Conservation (phyloP, 2,113 vertebrate species). For the Numenius arquata region DNA sequence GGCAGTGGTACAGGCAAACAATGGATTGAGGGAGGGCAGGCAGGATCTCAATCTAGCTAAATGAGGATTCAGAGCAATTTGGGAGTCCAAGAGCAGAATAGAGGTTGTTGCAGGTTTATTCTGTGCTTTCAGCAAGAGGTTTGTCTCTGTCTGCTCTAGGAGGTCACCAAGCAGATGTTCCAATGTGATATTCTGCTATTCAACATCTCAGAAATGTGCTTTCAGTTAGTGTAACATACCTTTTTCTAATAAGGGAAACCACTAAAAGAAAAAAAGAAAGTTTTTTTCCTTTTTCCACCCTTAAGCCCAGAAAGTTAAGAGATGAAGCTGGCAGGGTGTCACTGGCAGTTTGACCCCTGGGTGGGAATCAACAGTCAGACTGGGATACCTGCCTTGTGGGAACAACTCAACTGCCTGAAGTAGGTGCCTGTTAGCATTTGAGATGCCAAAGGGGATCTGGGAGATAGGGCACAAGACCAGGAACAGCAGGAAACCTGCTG, state of each 20-base stretch:
- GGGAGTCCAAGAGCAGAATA: neutral
- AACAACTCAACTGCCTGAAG: neutral
- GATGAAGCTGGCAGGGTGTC: neutral
- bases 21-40: neutral
- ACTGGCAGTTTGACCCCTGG: neutral
- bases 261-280: neutral
- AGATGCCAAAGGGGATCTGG: neutral
- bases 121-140: neutral
- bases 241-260: neutral
- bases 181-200: neutral
- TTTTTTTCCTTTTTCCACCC: neutral
- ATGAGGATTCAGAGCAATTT: neutral
- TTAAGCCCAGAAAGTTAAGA: neutral
- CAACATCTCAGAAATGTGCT: neutral
- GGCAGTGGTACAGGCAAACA: neutral
- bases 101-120: neutral
- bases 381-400: neutral
- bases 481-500: neutral
- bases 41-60: neutral
- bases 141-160: neutral
- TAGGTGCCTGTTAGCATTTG: neutral
- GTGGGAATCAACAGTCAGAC: neutral
- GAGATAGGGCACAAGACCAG: neutral
- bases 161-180: neutral
- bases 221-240: neutral